These are phyloP conservation scores for Tillus elongatus DNA, from an alignment of 2,888 invertebrate genomes.

Conservation along the genomic window DNA sequence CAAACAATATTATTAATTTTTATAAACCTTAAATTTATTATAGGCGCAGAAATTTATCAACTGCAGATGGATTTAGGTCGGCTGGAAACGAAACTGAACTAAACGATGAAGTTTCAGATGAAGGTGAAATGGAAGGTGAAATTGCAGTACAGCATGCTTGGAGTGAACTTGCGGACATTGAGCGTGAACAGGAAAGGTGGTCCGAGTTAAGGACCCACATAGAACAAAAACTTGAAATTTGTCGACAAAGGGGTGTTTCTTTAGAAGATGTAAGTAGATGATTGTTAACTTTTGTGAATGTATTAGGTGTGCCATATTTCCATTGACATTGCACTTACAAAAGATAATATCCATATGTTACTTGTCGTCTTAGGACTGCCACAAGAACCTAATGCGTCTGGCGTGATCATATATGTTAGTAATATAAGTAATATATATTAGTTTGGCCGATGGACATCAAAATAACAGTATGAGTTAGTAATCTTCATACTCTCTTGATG, in stretches of 20 bases:
- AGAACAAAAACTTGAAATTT: conserved; percentile 72
- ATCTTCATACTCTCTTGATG: too few relatives aligned
- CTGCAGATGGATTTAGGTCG: conserved; percentile 35
- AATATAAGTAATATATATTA: too few relatives aligned
- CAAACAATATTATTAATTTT: neutral
- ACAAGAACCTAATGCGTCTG: too few relatives aligned
- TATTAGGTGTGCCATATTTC: conserved; percentile 1
- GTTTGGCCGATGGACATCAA: too few relatives aligned
- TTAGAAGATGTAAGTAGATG: conserved; percentile 70
- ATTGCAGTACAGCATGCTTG: conserved; percentile 71
- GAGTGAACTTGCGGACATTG: conserved; percentile 74
- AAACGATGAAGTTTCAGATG: too few relatives aligned
- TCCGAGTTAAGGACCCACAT: conserved; percentile 66
- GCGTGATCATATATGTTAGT: too few relatives aligned
- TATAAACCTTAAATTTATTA: conserved; percentile 4
- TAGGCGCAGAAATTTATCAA: conserved; percentile 28
- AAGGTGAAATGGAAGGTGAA: conserved; percentile 50
- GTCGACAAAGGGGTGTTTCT: conserved; percentile 66
- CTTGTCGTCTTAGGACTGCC: too few relatives aligned
- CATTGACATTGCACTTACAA: too few relatives aligned
- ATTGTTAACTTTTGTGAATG: neutral
- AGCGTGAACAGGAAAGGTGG: conserved; percentile 76
- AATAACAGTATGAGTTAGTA: too few relatives aligned
- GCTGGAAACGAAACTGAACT: conserved; percentile 37
- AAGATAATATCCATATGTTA: too few relatives aligned